Evolutionary conservation across 2,113 vertebrate genomes (phyloP).

Genomic region (Amphiprion ocellaris): DNA sequence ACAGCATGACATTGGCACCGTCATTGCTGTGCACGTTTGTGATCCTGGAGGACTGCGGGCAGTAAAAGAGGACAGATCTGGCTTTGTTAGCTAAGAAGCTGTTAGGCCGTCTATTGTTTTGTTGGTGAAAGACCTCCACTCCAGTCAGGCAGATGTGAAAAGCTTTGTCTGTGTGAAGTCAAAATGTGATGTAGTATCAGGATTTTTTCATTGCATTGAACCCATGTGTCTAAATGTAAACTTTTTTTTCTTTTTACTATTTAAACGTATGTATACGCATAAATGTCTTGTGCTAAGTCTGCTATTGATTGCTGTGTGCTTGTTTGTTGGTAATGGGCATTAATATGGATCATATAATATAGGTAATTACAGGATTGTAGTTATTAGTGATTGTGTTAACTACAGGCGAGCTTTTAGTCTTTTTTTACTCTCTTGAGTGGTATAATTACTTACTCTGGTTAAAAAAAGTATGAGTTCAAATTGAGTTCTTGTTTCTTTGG

Average conservation of each 20-base stretch:
- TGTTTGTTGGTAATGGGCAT: no score
- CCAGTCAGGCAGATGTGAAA: constrained; percentile 12
- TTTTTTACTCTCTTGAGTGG: no score
- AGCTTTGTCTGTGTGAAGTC: neutral
- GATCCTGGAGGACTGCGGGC: constrained; percentile 43
- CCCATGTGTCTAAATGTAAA: no score
- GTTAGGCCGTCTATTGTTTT: constrained; percentile 11
- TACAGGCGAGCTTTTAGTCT: no score
- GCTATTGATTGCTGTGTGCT: no score
- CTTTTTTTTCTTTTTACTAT: neutral
- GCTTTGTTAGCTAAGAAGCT: constrained; percentile 17
- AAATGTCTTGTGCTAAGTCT: neutral
- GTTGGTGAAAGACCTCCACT: constrained; percentile 4
- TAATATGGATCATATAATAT: neutral
- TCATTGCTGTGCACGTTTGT: constrained; percentile 62
- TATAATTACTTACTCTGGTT: neutral
- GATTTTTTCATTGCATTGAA: neutral
- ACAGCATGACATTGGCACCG: constrained; percentile 77
- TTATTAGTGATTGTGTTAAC: no score
- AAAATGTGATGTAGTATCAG: constrained; percentile 7
- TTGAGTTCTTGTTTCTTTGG: no score
- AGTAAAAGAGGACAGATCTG: constrained; percentile 21
- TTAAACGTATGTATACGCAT: constrained; percentile 4
- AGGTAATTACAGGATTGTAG: no score
- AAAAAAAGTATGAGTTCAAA: no score